Evolutionary conservation across 2,797 vertebrate species (phyloP).

Genomic region (Mus caroli): DNA sequence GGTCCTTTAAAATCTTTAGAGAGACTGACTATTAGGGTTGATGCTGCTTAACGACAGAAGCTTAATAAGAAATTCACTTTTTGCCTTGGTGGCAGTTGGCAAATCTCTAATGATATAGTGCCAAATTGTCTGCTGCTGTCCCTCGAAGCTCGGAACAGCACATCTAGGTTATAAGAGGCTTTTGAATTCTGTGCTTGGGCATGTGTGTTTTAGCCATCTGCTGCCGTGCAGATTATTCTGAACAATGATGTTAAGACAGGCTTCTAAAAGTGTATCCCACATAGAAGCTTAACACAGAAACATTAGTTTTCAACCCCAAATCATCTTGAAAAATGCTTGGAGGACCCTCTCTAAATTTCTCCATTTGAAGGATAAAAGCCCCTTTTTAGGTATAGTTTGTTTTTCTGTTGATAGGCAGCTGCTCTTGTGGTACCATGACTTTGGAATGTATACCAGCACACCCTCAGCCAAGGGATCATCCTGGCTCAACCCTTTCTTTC

Average conservation of each 20-base stretch:
- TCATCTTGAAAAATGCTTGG: slow-evolving; percentile 42
- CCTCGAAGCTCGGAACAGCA: neutral
- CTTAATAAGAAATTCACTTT: slow-evolving; percentile 75
- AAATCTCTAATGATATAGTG: slow-evolving; percentile 50
- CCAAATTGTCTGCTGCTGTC: slow-evolving; percentile 18
- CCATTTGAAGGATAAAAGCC: neutral
- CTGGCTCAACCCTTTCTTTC: neutral
- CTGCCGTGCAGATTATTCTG: slow-evolving; percentile 74
- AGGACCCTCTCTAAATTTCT: slow-evolving; percentile 43
- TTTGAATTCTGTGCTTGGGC: slow-evolving; percentile 50
- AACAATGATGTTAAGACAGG: slow-evolving; percentile 66
- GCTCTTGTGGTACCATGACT: neutral
- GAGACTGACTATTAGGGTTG: slow-evolving; percentile 36
- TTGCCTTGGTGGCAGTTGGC: slow-evolving; percentile 48
- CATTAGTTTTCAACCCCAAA: slow-evolving; percentile 69
- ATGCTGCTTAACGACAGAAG: slow-evolving; percentile 59
- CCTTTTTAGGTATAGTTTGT: neutral
- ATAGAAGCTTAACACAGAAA: slow-evolving; percentile 69
- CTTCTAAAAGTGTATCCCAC: slow-evolving; percentile 73
- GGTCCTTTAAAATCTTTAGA: slow-evolving; percentile 56
- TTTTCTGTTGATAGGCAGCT: neutral
- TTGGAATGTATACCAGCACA: neutral
- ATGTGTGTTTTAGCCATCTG: slow-evolving; percentile 58
- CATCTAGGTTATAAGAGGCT: slow-evolving; percentile 59
- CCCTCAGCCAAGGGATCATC: neutral